A percentile compares a stretch with the other conserved stretches of the same genome.
Conservation (phyloP, 1,140 invertebrate genomes). For the Procambarus clarkii region DNA sequence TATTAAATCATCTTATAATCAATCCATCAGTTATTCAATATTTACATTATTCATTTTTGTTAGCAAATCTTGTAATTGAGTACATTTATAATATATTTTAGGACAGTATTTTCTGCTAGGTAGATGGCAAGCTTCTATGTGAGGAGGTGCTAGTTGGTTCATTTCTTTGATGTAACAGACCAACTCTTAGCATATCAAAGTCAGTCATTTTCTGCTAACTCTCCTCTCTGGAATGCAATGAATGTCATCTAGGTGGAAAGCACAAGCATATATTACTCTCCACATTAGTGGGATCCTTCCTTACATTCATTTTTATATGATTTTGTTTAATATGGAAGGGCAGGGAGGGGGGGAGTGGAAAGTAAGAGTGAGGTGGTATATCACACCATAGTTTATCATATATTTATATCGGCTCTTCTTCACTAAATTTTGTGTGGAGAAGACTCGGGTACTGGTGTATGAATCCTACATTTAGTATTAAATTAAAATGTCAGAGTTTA, state of each 20-base stretch:
- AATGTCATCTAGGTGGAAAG: not conserved
- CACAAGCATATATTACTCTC: not conserved
- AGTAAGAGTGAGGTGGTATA: not conserved
- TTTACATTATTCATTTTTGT: not conserved
- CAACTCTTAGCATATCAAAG: not conserved
- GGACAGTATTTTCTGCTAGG: not conserved
- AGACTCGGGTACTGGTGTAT: conserved; percentile 7
- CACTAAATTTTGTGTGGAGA: conserved; percentile 9
- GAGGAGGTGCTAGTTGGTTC: not conserved
- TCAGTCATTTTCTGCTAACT: not conserved
- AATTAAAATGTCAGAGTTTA: not conserved
- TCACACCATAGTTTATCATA: not conserved
- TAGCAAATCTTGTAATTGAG: not conserved
- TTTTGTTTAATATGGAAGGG: not conserved
- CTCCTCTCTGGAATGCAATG: not conserved
- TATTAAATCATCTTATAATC: not conserved
- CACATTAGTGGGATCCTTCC: not conserved
- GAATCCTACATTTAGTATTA: conserved; percentile 2
- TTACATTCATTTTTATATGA: not conserved
- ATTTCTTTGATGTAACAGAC: not conserved
- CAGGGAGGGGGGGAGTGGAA: not conserved
- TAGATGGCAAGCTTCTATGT: not conserved
- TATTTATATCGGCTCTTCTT: not conserved
- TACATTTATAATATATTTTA: not conserved
- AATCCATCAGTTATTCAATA: not conserved